Conservation (phyloP, 1,140 invertebrate species). For the Harpegnathos saltator region DNA sequence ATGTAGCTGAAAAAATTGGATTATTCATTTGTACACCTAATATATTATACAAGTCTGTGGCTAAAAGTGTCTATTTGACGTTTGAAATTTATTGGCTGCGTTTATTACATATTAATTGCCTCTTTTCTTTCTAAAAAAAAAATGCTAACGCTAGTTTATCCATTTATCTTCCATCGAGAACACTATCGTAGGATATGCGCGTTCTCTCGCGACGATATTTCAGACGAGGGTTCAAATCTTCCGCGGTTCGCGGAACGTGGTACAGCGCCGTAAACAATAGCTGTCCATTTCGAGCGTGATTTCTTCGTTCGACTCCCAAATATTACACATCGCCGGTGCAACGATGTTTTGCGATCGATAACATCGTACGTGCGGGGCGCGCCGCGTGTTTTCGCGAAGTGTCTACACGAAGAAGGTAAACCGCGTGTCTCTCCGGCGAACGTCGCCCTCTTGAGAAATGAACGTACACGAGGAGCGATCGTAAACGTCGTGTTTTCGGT, state of each 20-base stretch:
- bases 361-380: neutral
- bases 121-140: neutral
- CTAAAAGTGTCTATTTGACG: too few species aligned
- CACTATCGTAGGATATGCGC: neutral
- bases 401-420: slow-evolving; percentile 46
- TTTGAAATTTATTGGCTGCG: neutral
- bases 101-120: too few species aligned
- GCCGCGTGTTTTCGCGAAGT: slow-evolving; percentile 41
- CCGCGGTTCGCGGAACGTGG: neutral
- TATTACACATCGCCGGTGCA: slow-evolving; percentile 20
- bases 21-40: too few species aligned
- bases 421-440: slow-evolving; percentile 32
- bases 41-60: too few species aligned
- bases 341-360: slow-evolving; percentile 40
- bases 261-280: slow-evolving; percentile 38
- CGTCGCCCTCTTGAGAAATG: slow-evolving; percentile 46
- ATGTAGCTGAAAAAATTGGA: too few species aligned
- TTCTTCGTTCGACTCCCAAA: slow-evolving; percentile 28
- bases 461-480: slow-evolving; percentile 44
- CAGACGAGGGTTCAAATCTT: neutral
- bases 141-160: neutral
- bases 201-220: neutral
- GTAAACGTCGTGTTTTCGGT: slow-evolving; percentile 53
- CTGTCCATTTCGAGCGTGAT: slow-evolving; percentile 33
- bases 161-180: neutral